These are phyloP conservation scores for Machimus rusticus DNA, from an alignment of 2,888 invertebrate genomes.

Conservation along the genomic window DNA sequence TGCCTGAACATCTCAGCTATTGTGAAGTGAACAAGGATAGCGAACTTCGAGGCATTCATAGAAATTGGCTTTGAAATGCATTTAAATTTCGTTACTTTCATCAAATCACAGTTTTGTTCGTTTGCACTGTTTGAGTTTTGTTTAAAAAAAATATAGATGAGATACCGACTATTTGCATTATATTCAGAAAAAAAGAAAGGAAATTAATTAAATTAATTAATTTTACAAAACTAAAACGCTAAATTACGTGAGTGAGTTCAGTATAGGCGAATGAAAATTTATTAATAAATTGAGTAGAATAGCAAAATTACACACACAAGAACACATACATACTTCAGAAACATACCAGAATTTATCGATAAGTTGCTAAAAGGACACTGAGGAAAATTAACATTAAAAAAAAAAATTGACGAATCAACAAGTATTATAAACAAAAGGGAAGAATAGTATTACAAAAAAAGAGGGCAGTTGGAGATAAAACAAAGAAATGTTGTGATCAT, in stretches of 20 bases:
- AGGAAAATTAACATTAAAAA: not conserved
- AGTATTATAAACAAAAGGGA: not conserved
- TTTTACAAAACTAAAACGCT: conserved; percentile 13
- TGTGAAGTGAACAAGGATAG: conserved; percentile 36
- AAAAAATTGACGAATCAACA: conserved; percentile 17
- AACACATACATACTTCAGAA: conserved; percentile 41
- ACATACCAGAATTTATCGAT: conserved; percentile 30
- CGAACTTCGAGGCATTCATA: conserved; percentile 39
- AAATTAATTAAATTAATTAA: conserved; percentile 33
- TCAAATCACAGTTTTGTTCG: conserved; percentile 10
- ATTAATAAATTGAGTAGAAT: conserved; percentile 41
- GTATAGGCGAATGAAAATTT: conserved; percentile 41
- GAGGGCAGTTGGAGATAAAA: not conserved
- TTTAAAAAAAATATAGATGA: not conserved
- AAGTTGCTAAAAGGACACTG: conserved; percentile 9
- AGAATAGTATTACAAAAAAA: not conserved
- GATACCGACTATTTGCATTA: conserved; percentile 8
- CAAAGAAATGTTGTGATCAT: conserved; percentile 33
- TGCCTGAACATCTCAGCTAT: conserved; percentile 37
- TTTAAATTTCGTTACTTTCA: conserved; percentile 31
- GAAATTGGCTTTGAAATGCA: conserved; percentile 35
- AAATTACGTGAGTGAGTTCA: conserved; percentile 38
- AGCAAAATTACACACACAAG: conserved; percentile 40
- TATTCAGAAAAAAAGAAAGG: not conserved
- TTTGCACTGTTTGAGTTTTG: not conserved